Evolutionary conservation across 2,797 vertebrate genomes (phyloP), one percentile per base, ranked within the genome.

Genomic region (Otolemur crassicaudatus): DNA sequence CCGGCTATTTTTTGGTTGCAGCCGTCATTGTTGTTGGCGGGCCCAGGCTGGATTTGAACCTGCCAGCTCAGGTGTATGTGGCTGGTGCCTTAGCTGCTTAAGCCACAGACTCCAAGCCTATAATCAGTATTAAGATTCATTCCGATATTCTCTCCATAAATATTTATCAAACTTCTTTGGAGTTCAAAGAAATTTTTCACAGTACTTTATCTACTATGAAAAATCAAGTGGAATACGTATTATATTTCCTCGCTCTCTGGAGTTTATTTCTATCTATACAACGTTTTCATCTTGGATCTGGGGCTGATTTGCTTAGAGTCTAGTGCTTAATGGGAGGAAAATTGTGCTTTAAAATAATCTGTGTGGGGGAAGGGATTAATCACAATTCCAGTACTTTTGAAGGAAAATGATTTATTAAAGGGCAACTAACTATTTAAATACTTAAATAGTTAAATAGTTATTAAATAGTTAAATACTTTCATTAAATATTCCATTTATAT

Each of bases 361-460:
- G 5, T 82, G n/a, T 46, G 40, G 16, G 25, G 46, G 19, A 37
- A 31, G 49, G 29, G 16, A 11, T 13, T 73, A 46, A 87, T 86
- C 53, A 87, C 58, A 92, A 25, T 87, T 84, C 6, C 19, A 85
- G 11, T 8, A 60, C 46, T 95, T 87, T 67, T 72, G 81, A 94
- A 60, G 40, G 69, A 96, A 95, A 89, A 46, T 75, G 20, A 76
- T 43, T 88, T 93, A 76, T 91, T 95, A 91, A 95, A 94, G 70
- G 49, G n/a, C 75, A 86, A n/a, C 14, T 56, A 31, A 27, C 34
- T 75, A 60, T 95, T 94, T 81, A 49, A 83, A n/a, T 81, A 56
- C 23, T 87, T 92, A 84, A 72, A 84, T 89, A 76, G n/a, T n/a
- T n/a, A n/a, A n/a, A n/a, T n/a, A n/a, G n/a, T n/a, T n/a, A n/a